Evolutionary conservation across 2,888 invertebrate genomes (phyloP).

Genomic region (Griposia aprilina): DNA sequence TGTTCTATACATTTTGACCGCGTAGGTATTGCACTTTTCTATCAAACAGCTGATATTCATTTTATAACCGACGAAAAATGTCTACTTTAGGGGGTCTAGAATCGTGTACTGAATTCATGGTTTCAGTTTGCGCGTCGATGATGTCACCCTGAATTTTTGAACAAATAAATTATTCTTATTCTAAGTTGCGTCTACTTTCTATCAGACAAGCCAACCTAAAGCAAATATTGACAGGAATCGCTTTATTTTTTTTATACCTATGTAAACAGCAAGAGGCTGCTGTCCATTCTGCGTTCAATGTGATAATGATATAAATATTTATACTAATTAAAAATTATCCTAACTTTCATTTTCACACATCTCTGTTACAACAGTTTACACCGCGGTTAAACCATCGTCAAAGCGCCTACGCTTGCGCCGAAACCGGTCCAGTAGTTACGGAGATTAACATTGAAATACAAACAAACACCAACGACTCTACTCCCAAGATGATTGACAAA

Average conservation of each 20-base stretch:
- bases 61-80: no score
- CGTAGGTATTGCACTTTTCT: no score
- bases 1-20: no score
- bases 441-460: constrained; percentile 62
- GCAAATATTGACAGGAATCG: constrained; percentile 11
- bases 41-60: no score
- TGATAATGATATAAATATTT: constrained; percentile 28
- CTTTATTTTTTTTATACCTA: neutral
- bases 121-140: no score
- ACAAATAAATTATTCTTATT: no score
- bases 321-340: constrained; percentile 35
- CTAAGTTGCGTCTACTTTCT: no score
- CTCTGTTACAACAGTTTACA: constrained; percentile 46
- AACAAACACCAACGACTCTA: constrained; percentile 51
- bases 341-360: constrained; percentile 52
- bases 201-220: neutral
- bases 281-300: neutral
- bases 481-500: constrained; percentile 65
- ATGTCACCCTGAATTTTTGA: no score
- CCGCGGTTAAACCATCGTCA: constrained; percentile 18
- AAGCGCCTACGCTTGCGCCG: constrained; percentile 31
- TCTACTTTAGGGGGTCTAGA: no score
- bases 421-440: constrained; percentile 66
- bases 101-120: no score
- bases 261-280: neutral